These are phyloP conservation scores for Lordiphosa collinella DNA, from an alignment of 1,140 invertebrate species.

Conservation along the genomic window DNA sequence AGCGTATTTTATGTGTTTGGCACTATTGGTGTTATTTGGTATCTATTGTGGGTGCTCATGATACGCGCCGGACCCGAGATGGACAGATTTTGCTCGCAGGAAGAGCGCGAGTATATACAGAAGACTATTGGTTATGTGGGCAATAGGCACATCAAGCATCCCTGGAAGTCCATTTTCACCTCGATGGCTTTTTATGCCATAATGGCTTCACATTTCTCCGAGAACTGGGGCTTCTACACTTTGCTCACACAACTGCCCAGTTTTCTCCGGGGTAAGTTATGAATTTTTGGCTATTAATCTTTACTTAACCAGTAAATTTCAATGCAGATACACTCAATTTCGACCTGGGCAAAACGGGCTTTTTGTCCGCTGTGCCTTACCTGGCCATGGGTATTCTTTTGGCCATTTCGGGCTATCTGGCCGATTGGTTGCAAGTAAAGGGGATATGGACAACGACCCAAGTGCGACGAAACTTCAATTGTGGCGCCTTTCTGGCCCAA, in stretches of 20 bases:
- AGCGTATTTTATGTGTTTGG: conserved; percentile 95
- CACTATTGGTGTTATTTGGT: conserved; percentile 86
- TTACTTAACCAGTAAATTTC: neutral
- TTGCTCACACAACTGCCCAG: conserved; percentile 93
- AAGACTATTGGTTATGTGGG: conserved; percentile 68
- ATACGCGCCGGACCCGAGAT: conserved; percentile 88
- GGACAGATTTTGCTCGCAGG: conserved; percentile 86
- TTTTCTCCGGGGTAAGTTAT: conserved; percentile 89
- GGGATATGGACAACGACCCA: conserved; percentile 86
- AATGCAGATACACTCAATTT: conserved; percentile 85
- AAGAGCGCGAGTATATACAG: conserved; percentile 90
- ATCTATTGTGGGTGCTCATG: conserved; percentile 85
- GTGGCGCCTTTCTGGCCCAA: conserved; percentile 88
- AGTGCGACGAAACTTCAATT: conserved; percentile 88
- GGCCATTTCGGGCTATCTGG: conserved; percentile 88
- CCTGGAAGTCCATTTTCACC: conserved; percentile 90
- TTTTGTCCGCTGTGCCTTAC: conserved; percentile 91
- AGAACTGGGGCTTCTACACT: conserved; percentile 98
- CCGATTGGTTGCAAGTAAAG: conserved; percentile 86
- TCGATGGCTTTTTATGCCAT: conserved; percentile 95
- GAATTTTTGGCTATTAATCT: neutral
- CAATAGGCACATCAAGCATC: conserved; percentile 82
- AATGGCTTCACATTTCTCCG: conserved; percentile 93
- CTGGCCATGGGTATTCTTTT: conserved; percentile 90
- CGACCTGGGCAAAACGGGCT: conserved; percentile 87